phyloP scores from a whole-genome alignment of 2,113 vertebrate species.

The Girardinichthys multiradiatus region DNA sequence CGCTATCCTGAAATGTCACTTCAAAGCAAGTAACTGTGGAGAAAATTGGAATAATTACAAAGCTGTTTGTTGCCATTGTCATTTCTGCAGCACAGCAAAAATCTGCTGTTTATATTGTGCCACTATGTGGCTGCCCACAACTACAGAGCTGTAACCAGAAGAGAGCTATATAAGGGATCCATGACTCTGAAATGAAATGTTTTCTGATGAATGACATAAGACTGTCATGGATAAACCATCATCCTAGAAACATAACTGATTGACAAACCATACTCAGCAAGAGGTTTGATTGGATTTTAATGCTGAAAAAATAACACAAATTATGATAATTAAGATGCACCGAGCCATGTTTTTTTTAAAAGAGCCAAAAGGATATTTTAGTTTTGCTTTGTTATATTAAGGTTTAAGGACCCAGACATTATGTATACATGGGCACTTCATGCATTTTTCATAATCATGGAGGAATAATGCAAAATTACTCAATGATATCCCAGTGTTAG shows the following conservation, averaged over 20 bases:
- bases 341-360: neutral
- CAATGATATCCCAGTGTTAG: too few relatives aligned
- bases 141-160: constrained; percentile 4
- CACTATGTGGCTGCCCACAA: constrained; percentile 3
- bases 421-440: neutral
- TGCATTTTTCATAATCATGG: too few relatives aligned
- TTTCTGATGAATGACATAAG: neutral
- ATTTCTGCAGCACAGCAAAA: constrained; percentile 29
- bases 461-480: too few relatives aligned
- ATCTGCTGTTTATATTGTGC: constrained; percentile 22
- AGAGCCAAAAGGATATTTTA: neutral
- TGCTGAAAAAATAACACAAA: neutral
- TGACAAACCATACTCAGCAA: neutral
- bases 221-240: neutral
- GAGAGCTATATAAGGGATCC: neutral
- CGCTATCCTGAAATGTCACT: constrained; percentile 8
- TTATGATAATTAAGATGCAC: neutral
- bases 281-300: neutral
- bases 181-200: neutral
- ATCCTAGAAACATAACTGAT: neutral
- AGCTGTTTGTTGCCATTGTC: constrained; percentile 26
- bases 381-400: neutral
- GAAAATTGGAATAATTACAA: constrained; percentile 41
- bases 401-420: neutral
- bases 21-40: constrained; percentile 33